Percentiles rank a stretch among this genome's conserved stretches.
These are phyloP conservation scores for Xiphorhynchus elegans DNA, from an alignment of 2,113 vertebrate genomes.

Conservation along the genomic window DNA sequence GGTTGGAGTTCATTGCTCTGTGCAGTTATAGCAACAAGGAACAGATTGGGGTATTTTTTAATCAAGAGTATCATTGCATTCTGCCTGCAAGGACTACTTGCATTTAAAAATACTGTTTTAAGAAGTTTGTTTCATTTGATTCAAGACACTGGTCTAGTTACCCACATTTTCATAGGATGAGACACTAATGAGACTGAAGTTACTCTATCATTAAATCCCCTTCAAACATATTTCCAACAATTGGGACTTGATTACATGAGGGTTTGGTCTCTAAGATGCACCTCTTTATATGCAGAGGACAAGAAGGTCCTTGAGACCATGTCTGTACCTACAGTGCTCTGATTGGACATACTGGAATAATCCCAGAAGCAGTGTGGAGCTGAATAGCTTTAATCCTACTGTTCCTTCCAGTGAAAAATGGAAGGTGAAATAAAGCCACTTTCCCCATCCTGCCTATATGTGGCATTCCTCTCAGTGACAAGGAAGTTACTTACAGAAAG, in stretches of 20 bases:
- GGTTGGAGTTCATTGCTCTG: background rate
- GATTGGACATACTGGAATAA: background rate
- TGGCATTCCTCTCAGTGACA: background rate
- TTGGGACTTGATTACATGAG: background rate
- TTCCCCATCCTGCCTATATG: background rate
- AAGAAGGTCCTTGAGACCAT: background rate
- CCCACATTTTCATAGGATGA: background rate
- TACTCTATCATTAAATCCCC: background rate
- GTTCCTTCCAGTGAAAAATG: background rate
- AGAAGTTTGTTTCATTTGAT: background rate
- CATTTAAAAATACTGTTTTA: background rate
- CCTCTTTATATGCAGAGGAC: background rate
- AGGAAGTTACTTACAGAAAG: background rate
- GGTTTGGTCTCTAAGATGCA: background rate
- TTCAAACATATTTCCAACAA: background rate
- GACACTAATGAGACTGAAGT: background rate
- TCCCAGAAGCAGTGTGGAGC: background rate
- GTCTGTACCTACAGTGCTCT: background rate
- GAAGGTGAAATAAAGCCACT: background rate
- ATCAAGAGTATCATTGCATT: background rate
- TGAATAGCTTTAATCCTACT: background rate
- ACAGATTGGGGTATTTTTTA: background rate
- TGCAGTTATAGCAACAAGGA: background rate
- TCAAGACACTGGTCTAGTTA: background rate
- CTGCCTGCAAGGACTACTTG: background rate